Percentiles rank a stretch among this genome's conserved stretches.
Evolutionary conservation across 2,888 invertebrate species (phyloP).

Genomic region (Idaea dimidiata): DNA sequence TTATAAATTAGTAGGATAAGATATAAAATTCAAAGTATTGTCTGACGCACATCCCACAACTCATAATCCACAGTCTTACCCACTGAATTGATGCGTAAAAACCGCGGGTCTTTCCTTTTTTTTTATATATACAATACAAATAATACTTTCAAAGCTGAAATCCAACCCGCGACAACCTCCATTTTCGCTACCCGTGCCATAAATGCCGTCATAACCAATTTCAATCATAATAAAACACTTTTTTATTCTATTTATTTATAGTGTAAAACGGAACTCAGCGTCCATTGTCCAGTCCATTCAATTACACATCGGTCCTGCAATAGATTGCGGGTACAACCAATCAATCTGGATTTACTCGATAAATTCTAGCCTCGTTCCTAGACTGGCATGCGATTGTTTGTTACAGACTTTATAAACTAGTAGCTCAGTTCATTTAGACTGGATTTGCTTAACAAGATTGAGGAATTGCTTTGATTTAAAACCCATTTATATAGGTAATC

Average conservation of each 20-base stretch:
- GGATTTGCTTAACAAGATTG: neutral
- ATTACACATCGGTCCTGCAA: constrained; percentile 31
- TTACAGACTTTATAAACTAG: neutral
- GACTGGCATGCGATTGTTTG: constrained; percentile 1
- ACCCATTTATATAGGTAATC: neutral
- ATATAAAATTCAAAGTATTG: too few species aligned
- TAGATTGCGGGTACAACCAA: constrained; percentile 21
- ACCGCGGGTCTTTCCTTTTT: too few species aligned
- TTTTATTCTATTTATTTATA: neutral
- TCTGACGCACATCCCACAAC: too few species aligned
- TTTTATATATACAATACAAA: too few species aligned
- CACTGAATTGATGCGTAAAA: too few species aligned
- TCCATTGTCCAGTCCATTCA: constrained; percentile 27
- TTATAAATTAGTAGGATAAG: too few species aligned
- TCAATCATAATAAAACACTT: neutral
- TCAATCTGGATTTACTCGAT: constrained; percentile 44
- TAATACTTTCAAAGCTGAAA: too few species aligned
- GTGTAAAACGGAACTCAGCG: neutral
- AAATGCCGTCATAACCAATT: too few species aligned
- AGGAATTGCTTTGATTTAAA: neutral
- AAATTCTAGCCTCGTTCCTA: constrained; percentile 40
- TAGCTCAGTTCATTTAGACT: neutral
- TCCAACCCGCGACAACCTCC: too few species aligned
- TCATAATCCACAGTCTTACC: too few species aligned
- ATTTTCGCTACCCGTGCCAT: too few species aligned